Percentiles rank a stretch among this genome's conserved stretches.
phyloP scores from a whole-genome alignment of 1,140 invertebrate species.

The Oryzaephilus surinamensis region DNA sequence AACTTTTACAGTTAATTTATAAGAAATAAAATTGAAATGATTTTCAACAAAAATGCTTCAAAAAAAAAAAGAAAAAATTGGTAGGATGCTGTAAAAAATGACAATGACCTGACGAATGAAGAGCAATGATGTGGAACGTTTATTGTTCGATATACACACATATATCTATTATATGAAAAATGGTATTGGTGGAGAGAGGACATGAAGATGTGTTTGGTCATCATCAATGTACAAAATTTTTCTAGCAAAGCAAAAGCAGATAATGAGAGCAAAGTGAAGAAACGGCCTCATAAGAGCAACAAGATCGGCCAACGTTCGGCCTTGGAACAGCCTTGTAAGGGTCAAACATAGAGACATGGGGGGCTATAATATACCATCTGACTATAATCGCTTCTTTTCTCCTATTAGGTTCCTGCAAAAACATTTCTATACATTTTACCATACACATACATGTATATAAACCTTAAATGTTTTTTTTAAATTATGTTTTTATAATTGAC shows the following conservation, averaged over 20 bases:
- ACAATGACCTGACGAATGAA: conserved; percentile 8
- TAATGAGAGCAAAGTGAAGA: conserved; percentile 19
- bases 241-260: neutral
- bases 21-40: too few species aligned
- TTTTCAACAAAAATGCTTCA: too few species aligned
- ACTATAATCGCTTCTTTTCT: neutral
- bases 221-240: neutral
- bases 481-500: too few species aligned
- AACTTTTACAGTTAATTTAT: too few species aligned
- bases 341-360: conserved; percentile 15
- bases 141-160: neutral
- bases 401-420: too few species aligned
- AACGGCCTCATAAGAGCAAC: conserved; percentile 20
- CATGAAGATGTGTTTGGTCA: neutral
- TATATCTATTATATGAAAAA: neutral
- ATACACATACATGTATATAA: neutral
- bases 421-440: conserved; percentile 2
- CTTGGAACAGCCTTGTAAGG: conserved; percentile 31
- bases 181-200: neutral
- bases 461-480: too few species aligned
- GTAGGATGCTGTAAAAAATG: too few species aligned
- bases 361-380: neutral
- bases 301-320: conserved; percentile 26
- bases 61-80: too few species aligned
- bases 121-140: conserved; percentile 7